Evolutionary conservation across 2,888 invertebrate species (phyloP).

Genomic region (Ennomos erosarius): DNA sequence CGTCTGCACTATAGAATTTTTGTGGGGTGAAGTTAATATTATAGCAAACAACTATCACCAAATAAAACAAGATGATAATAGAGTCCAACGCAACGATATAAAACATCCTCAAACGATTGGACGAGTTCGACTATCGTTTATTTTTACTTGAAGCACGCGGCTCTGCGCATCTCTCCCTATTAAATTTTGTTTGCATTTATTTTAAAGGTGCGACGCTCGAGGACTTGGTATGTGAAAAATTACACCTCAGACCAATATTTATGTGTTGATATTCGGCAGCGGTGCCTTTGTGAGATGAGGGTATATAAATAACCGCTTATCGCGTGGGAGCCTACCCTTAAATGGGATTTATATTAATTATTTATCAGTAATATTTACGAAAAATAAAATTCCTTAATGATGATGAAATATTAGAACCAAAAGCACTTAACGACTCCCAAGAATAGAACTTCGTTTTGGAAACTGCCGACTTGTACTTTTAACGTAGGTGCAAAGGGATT

Average conservation of each 20-base stretch:
- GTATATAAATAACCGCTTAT: slow-evolving; percentile 85
- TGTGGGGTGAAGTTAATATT: slow-evolving; percentile 41
- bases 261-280: slow-evolving; percentile 85
- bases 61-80: slow-evolving; percentile 50
- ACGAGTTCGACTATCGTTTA: slow-evolving; percentile 76
- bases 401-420: neutral
- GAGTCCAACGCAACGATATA: slow-evolving; percentile 56
- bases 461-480: no score
- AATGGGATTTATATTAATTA: slow-evolving; percentile 84
- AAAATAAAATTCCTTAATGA: slow-evolving; percentile 38
- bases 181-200: slow-evolving; percentile 86
- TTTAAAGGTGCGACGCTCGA: slow-evolving; percentile 85
- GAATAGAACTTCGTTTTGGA: no score
- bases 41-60: slow-evolving; percentile 35
- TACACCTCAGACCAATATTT: slow-evolving; percentile 85
- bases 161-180: slow-evolving; percentile 85
- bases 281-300: slow-evolving; percentile 84
- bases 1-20: slow-evolving; percentile 9
- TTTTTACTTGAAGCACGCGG: slow-evolving; percentile 82
- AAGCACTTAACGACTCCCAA: no score
- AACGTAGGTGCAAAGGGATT: no score
- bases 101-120: slow-evolving; percentile 77
- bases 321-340: slow-evolving; percentile 84
- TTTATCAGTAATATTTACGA: slow-evolving; percentile 71
- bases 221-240: slow-evolving; percentile 85